Evolutionary conservation across 1,140 invertebrate genomes (phyloP), one percentile per base, ranked within the genome.

Genomic region (Cydia fagiglandana): DNA sequence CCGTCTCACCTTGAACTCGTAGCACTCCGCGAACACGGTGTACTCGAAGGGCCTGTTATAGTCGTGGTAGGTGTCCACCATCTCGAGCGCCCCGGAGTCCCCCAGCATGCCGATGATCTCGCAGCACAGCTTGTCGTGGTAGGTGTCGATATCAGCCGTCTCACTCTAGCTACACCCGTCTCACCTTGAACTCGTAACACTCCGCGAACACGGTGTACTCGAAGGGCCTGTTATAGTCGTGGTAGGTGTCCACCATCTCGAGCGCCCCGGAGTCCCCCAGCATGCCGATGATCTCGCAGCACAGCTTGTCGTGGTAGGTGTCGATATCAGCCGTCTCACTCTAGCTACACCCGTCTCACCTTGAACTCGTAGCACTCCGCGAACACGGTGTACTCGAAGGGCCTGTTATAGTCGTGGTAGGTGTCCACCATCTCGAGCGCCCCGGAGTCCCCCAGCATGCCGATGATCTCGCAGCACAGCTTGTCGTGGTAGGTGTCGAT

Each of bases 381-480:
- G 41, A 96, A 80, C 12, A 93, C 86, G 76, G 93, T 95, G 76
- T 96, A 93, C 84, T 96, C 94, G 85, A 94, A 94, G 15, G 96
- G 95, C 75, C 95, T 91, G 38, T 91, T 89, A 97, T 97, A 41
- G 38, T 41, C 38, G 38, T 10, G 34, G 34, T 38, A 41, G 7
- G 38, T 9, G 5, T 98, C 97, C 17, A 98, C 94, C 94, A 96
- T 96, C 85, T 98, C 97, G 38, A 95, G 94, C 77, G 83, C 76
- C 81, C 86, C 80, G 50, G 80, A 79, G 74, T 94, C 93, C 75
- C 94, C 93, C 83, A 95, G 94, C 76, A 96, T 93, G 78, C 95
- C 94, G 73, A 96, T 94, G 75, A 96, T 94, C 88, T 96, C 94
- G 77, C 94, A 94, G 89, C 95, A 50, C 47, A 4, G 4, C 4